Percentiles rank a stretch among this genome's conserved stretches.
phyloP scores from a whole-genome alignment of 2,113 vertebrate genomes.

The Dasyprocta punctata region DNA sequence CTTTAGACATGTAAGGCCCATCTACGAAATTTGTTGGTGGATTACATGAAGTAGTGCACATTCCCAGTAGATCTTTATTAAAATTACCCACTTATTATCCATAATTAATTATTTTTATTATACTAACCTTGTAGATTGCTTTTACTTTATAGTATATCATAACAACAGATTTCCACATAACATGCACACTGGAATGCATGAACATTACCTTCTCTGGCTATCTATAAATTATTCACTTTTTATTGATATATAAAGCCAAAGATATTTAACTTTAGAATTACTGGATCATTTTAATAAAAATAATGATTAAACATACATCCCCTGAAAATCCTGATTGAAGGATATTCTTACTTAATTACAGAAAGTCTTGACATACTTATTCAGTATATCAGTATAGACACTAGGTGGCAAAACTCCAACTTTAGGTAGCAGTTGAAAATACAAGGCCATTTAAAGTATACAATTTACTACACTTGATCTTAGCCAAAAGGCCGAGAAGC shows the following conservation, averaged over 20 bases:
- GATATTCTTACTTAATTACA: constrained; percentile 22
- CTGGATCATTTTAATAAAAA: constrained; percentile 39
- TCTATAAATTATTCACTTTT: background rate
- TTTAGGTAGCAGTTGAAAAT: constrained; percentile 38
- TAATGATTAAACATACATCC: background rate
- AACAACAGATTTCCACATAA: background rate
- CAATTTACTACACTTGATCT: no score
- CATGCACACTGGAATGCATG: background rate
- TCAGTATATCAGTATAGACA: background rate
- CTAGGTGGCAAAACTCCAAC: background rate
- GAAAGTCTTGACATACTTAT: background rate
- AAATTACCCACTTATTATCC: background rate
- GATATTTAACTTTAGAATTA: background rate
- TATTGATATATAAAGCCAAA: background rate
- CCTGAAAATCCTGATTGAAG: background rate
- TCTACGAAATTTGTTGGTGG: background rate
- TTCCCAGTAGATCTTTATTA: background rate
- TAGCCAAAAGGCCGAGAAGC: no score
- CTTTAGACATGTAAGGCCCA: background rate
- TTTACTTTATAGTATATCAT: background rate
- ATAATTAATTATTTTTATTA: background rate
- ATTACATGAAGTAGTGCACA: background rate
- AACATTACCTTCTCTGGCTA: background rate
- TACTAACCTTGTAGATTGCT: background rate
- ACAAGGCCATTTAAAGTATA: background rate